Evolutionary conservation across 2,797 vertebrate species (phyloP), one percentile per base, ranked within the genome.

Genomic region (Hippopotamyrus pictus): DNA sequence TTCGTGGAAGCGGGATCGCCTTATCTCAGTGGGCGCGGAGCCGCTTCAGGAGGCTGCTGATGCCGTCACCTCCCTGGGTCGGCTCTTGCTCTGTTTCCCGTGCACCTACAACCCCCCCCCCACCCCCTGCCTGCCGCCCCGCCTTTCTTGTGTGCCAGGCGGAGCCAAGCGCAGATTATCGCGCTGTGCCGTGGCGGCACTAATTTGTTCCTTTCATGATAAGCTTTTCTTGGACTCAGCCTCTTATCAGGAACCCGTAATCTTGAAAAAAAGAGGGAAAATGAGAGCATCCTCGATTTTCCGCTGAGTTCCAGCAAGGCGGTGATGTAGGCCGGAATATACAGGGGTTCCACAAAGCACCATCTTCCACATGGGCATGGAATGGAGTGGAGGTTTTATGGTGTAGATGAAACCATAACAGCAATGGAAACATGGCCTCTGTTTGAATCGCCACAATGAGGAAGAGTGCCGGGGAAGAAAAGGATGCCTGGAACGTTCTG

Each of bases 101-200:
- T 54, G 14, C 85, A 37, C 25, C 17, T 0, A n/a, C n/a, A n/a
- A n/a, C n/a, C 22, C n/a, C 3, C 22, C 4, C n/a, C n/a, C 29
- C 29, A 2, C 51, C 25, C 51, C 22, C 25, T 33, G 5, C 25
- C 25, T 29, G 25, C 48, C 48, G 82, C 87, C 82, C 11, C 76
- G 87, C 89, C 51, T 41, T 92, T 88, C 12, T 88, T 88, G 86
- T 44, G 89, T 85, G 85, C 89, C 93, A 92, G 89, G 92, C 93
- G 94, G 94, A 95, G 94, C 92, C 3, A 90, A 93, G 93, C 94
- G 93, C 92, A 93, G 95, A 96, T 95, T 94, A 94, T 93, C n/a
- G 88, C 91, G 86, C 92, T 93, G 91, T 92, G 91, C 95, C 93
- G 92, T 93, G 93, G 93, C 92, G 41, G 25, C 84, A 9, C 92